Evolutionary conservation across 2,888 invertebrate species (phyloP).

Genomic region (Phyllotreta striolata): DNA sequence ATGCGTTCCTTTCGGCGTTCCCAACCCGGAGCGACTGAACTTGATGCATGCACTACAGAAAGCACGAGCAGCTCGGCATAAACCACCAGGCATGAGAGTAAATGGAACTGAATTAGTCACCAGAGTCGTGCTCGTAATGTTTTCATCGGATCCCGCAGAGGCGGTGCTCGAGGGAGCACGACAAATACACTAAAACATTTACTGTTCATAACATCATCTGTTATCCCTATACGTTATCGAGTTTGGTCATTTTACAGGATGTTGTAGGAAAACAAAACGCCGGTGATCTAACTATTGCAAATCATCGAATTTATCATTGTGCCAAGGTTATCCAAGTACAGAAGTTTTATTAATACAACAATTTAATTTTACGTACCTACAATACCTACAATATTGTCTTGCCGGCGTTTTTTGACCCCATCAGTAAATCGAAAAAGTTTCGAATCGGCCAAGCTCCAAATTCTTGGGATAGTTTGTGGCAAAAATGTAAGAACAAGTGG

Average conservation of each 20-base stretch:
- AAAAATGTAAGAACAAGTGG: conserved; percentile 29
- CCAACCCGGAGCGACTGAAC: conserved; percentile 45
- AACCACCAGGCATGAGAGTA: conserved; percentile 41
- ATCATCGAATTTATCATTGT: conserved; percentile 35
- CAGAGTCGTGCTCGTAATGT: conserved; percentile 51
- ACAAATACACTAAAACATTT: background rate
- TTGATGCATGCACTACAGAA: conserved; percentile 39
- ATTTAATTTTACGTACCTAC: too few species aligned
- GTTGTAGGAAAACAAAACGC: conserved; percentile 44
- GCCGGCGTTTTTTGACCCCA: too few species aligned
- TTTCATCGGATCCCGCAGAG: conserved; percentile 45
- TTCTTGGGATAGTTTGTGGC: conserved; percentile 36
- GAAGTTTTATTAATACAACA: background rate
- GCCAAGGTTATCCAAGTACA: conserved; percentile 34
- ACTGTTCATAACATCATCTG: conserved; percentile 1
- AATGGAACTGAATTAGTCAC: conserved; percentile 53
- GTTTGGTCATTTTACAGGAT: conserved; percentile 40
- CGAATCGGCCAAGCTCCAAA: conserved; percentile 15
- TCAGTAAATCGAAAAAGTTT: too few species aligned
- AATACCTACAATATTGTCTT: too few species aligned
- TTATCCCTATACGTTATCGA: background rate
- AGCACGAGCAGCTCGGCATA: conserved; percentile 44
- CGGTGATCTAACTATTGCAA: conserved; percentile 37
- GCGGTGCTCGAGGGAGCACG: conserved; percentile 21
- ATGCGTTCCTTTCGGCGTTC: conserved; percentile 33